Evolutionary conservation across 1,140 invertebrate genomes (phyloP).

Genomic region (Psilanteris sp.): DNA sequence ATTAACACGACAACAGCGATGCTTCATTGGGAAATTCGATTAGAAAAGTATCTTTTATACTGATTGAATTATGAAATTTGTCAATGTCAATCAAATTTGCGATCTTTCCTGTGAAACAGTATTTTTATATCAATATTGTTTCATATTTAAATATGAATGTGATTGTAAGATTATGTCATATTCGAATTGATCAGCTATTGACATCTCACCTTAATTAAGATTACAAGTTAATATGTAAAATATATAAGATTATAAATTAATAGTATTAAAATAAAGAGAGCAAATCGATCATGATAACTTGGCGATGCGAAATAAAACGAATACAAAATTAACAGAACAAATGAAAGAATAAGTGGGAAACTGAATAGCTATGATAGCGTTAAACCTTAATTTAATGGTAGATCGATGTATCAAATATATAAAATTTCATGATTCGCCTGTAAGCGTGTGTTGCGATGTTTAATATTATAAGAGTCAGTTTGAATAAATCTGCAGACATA

Average conservation of each 20-base stretch:
- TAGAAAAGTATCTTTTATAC: no score
- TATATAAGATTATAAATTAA: slow-evolving; percentile 18
- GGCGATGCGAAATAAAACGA: background rate
- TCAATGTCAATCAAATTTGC: no score
- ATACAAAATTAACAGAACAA: background rate
- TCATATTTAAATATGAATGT: no score
- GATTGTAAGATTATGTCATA: no score
- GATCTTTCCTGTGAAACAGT: no score
- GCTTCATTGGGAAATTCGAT: no score
- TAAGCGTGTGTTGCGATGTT: slow-evolving; percentile 67
- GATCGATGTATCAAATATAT: slow-evolving; percentile 65
- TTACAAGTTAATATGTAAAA: slow-evolving; percentile 34
- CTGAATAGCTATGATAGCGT: slow-evolving; percentile 59
- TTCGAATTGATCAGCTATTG: no score
- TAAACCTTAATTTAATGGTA: slow-evolving; percentile 51
- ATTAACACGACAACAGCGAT: no score
- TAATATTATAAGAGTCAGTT: slow-evolving; percentile 65
- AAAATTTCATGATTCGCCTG: slow-evolving; percentile 62
- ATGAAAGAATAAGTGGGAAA: slow-evolving; percentile 14
- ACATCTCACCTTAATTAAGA: no score
- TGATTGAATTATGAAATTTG: no score
- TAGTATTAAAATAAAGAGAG: slow-evolving; percentile 3
- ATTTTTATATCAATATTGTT: no score
- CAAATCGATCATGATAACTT: no score
- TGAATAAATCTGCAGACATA: slow-evolving; percentile 66